Conservation (phyloP, 1,140 invertebrate genomes). For the Arctopsyche grandis region DNA sequence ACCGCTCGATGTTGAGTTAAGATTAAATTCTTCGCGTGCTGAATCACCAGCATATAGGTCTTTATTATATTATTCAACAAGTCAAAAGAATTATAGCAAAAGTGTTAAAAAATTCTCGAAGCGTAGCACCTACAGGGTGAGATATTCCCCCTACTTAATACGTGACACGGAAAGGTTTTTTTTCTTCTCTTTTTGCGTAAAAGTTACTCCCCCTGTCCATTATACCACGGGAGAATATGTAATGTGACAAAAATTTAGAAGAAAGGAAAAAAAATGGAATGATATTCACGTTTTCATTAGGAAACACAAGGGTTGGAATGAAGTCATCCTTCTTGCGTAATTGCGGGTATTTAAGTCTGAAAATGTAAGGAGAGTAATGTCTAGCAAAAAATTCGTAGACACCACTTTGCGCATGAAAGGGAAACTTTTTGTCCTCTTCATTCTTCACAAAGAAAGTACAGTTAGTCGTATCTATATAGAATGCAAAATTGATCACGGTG, state of each 20-base stretch:
- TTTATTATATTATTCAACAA: too few species aligned
- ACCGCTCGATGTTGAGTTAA: not conserved
- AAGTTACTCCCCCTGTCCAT: slow-evolving; percentile 16
- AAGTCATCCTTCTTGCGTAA: slow-evolving; percentile 3
- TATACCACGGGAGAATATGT: slow-evolving; percentile 19
- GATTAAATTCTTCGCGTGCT: too few species aligned
- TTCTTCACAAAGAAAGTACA: not conserved
- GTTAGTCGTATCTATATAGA: not conserved
- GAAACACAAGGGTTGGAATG: slow-evolving; percentile 7
- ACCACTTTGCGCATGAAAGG: not conserved
- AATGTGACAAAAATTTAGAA: slow-evolving; percentile 3
- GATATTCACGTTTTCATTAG: slow-evolving; percentile 11
- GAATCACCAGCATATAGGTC: too few species aligned
- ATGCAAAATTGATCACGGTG: not conserved
- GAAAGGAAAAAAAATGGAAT: not conserved
- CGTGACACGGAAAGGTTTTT: slow-evolving; percentile 1
- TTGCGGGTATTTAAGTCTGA: not conserved
- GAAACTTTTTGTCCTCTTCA: not conserved
- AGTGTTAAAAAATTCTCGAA: slow-evolving; percentile 24
- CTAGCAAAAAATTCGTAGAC: not conserved
- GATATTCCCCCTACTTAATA: slow-evolving; percentile 8
- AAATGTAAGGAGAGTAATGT: not conserved
- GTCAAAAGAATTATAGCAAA: slow-evolving; percentile 11
- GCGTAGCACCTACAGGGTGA: not conserved
- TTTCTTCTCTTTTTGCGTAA: not conserved